Evolutionary conservation across 2,113 vertebrate genomes (phyloP), one percentile per base, ranked within the genome.

Genomic region (Prochilodus magdalenae): DNA sequence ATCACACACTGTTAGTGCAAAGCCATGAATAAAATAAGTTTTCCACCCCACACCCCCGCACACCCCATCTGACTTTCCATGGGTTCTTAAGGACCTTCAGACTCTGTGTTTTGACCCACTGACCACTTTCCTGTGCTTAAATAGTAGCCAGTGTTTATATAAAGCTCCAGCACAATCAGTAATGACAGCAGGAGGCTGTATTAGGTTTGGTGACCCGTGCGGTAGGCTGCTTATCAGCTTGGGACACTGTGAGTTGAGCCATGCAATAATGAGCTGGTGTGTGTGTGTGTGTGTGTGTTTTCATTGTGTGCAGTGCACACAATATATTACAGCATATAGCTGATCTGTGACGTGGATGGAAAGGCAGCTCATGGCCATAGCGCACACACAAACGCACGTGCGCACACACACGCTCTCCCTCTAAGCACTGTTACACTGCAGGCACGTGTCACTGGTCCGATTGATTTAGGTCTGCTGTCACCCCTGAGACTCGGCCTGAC

Each of bases 261-360:
- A 24, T 24, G n/a, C 57, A 12, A 1, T 60, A 26, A 60, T 60
- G 57, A 47, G 30, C 20, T 57, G 16, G 3, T 18, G 14, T 47
- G 5, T 67, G 27, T 65, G 27, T 79, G 49, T 44, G 18, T 62
- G 36, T 73, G 60, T 81, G 73, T 66, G 24, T 77, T 53, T 27
- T 79, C 4, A 57, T 15, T 71, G 67, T 80, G n/a, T 66, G 8
- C 29, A 44, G 15, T 40, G 5, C n/a, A 8, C 10, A 36, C 65
- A 22, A 7, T 67, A 22, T 22, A 67, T 40, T 8, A 67, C 30
- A 67, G 36, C 65, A 22, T 40, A 22, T 20, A 67, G n/a, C 1
- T 13, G 7, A 67, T 65, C 62, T 33, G 8, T 30, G 15, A 18
- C 33, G 30, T 40, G 33, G 33, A 36, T 7, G 20, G 40, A 14